These are phyloP conservation scores for Rhaphigaster nebulosa DNA, from an alignment of 2,888 invertebrate species.

Conservation along the genomic window DNA sequence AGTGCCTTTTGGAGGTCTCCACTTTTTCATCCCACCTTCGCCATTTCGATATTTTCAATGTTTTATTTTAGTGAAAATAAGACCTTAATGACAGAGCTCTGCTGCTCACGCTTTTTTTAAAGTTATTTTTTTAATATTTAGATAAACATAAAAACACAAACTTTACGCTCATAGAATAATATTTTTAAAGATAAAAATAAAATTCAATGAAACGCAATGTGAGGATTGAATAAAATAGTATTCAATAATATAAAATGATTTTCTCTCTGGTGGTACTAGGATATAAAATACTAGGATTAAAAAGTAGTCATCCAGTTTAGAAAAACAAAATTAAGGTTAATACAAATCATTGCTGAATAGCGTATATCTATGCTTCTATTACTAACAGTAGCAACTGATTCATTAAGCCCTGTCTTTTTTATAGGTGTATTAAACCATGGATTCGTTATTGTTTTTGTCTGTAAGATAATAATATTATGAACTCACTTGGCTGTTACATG, in stretches of 20 bases:
- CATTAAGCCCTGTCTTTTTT: neutral
- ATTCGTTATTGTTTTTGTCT: neutral
- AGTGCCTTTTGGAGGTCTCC: too few species aligned
- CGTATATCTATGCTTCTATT: too few species aligned
- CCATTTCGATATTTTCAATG: too few species aligned
- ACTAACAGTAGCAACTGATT: neutral
- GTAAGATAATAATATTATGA: neutral
- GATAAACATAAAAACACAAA: neutral
- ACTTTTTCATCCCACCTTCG: too few species aligned
- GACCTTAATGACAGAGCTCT: too few species aligned
- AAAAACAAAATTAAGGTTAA: neutral
- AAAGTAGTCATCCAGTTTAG: too few species aligned
- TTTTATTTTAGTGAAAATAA: too few species aligned
- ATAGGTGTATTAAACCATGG: neutral
- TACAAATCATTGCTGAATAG: neutral
- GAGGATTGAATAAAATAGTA: neutral
- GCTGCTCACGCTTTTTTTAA: too few species aligned
- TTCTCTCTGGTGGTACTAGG: neutral
- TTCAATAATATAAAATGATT: neutral
- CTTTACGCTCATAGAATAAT: neutral
- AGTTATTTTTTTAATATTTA: neutral
- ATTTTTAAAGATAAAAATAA: neutral
- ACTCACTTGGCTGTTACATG: constrained; percentile 80
- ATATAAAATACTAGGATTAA: too few species aligned
- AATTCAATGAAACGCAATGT: neutral